Evolutionary conservation across 1,140 invertebrate species (phyloP), one percentile per base, ranked within the genome.

Genomic region (Bradysia coprophila): DNA sequence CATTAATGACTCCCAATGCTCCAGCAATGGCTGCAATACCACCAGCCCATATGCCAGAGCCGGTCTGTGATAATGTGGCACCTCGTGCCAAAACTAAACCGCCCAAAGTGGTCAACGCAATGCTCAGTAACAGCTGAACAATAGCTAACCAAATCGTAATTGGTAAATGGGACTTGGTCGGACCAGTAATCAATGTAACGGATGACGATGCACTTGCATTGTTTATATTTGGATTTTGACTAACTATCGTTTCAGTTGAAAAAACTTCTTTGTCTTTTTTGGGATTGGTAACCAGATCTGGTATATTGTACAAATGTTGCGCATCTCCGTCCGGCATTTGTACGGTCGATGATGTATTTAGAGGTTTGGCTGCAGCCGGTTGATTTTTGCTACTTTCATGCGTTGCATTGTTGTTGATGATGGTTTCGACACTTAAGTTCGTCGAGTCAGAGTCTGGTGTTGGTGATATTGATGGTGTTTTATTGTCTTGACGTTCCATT

Each of bases 31-130:
- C 57, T 3, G 55, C 57, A 37, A 55, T 52, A 21, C 54, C 32
- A 3, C 57, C 57, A 9, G 57, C 51, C 57, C 57, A 60, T 45
- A 60, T 51, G 33, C 57, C 57, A 43, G 55, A 57, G 16, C 57
- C 57, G 36, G 53, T 51, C 46, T 53, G 56, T 5, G 57, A 52
- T 32, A 60, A 45, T 21, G 57, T 48, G 33, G 57, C 54, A 38
- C 55, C 53, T 3, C 57, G 50, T 0, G 52, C 55, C 22, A 60
- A 53, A 10, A 60, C 33, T 38, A 60, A 45, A 10, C 54, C 51
- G 13, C 57, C 57, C 2, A 60, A 49, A 11, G 57, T 55, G 36
- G 55, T 53, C 45, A 60, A 31, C 1, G 50, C 48, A 13, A 60
- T 48, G 43, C 57, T 55, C 46, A 60, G 42, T n/a, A 59, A 28